phyloP scores from a whole-genome alignment of 2,113 vertebrate species.

The Lophius piscatorius region DNA sequence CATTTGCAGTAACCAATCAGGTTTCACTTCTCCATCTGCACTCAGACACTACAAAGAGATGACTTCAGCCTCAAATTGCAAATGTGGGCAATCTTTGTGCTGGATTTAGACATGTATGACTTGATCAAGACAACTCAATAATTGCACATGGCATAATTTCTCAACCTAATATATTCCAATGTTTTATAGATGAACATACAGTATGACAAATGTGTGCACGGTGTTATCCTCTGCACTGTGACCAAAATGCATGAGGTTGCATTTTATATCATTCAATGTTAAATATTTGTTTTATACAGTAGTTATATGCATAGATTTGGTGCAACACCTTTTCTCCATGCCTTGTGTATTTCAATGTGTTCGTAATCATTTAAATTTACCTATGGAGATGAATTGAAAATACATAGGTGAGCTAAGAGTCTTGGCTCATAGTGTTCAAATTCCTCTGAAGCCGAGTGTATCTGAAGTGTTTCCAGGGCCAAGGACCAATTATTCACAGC shows the following conservation, averaged over 20 bases:
- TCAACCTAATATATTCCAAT: background rate
- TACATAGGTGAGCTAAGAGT: conserved; percentile 51
- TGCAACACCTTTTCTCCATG: no score
- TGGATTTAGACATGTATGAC: conserved; percentile 11
- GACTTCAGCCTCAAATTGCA: conserved; percentile 55
- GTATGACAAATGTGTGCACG: background rate
- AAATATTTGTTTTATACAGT: background rate
- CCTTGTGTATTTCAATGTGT: no score
- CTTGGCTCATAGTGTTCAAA: conserved; percentile 40
- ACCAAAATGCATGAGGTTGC: background rate
- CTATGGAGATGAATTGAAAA: conserved; percentile 62
- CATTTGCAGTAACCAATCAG: conserved; percentile 70
- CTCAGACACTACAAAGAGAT: conserved; percentile 46
- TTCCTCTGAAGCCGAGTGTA: conserved; percentile 65
- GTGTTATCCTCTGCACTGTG: background rate
- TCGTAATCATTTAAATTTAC: conserved; percentile 50
- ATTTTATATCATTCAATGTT: background rate
- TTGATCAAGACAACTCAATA: conserved; percentile 7
- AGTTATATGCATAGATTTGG: background rate
- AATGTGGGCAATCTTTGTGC: conserved; percentile 34
- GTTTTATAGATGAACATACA: background rate
- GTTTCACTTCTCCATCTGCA: conserved; percentile 69
- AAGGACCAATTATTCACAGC: conserved; percentile 76
- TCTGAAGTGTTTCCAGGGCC: conserved; percentile 69
- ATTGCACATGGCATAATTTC: background rate